phyloP scores from a whole-genome alignment of 2,888 invertebrate genomes.

The Encarsia formosa region DNA sequence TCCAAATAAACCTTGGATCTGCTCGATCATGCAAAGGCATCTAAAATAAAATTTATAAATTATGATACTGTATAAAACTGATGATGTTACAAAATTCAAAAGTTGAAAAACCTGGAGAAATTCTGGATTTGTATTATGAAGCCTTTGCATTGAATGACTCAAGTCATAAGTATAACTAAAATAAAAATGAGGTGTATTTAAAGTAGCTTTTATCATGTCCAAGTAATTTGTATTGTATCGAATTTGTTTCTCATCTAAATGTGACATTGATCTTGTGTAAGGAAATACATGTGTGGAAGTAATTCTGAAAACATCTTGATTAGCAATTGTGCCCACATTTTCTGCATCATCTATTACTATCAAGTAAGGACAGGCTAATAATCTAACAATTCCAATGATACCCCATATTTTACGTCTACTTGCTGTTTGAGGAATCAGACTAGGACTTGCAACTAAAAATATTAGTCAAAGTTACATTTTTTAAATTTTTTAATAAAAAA shows the following conservation, averaged over 20 bases:
- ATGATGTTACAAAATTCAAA: conserved; percentile 8
- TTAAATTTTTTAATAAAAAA: not conserved
- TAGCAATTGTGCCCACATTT: conserved; percentile 75
- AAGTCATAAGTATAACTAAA: conserved; percentile 93
- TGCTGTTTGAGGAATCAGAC: conserved; percentile 62
- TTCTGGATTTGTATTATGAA: conserved; percentile 78
- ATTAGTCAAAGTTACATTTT: not conserved
- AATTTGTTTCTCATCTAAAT: conserved; percentile 78
- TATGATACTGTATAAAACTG: conserved; percentile 1
- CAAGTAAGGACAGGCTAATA: conserved; percentile 82
- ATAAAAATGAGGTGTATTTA: conserved; percentile 84
- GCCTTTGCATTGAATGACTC: conserved; percentile 84
- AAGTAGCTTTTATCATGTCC: conserved; percentile 75
- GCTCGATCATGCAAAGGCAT: conserved; percentile 74
- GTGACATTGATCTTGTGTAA: conserved; percentile 77
- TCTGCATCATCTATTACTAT: conserved; percentile 83
- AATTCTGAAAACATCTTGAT: conserved; percentile 74
- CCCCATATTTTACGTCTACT: conserved; percentile 76
- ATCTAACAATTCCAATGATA: conserved; percentile 77
- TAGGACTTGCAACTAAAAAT: conserved; percentile 47
- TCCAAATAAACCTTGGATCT: conserved; percentile 92
- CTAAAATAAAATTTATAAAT: conserved; percentile 46
- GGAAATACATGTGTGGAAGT: conserved; percentile 80
- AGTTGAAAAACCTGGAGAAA: conserved; percentile 77
- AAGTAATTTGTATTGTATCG: conserved; percentile 81